Percentiles rank a stretch among this genome's conserved stretches.
Evolutionary conservation across 1,140 invertebrate species (phyloP).

Genomic region (Epicauta chinensis): DNA sequence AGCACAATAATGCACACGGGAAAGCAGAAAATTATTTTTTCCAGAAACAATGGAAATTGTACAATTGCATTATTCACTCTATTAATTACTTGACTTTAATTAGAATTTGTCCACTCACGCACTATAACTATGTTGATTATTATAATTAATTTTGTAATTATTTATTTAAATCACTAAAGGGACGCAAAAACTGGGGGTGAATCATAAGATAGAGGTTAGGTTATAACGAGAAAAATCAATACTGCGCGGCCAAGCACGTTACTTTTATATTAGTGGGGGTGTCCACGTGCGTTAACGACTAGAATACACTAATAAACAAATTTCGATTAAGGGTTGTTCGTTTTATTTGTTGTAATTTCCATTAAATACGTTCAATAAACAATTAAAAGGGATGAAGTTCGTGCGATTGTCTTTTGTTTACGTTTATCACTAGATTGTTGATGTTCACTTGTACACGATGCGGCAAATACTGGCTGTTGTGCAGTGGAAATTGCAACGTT

Average conservation of each 20-base stretch:
- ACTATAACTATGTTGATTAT: conserved; percentile 4
- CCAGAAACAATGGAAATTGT: neutral
- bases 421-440: neutral
- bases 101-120: neutral
- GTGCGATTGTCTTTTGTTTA: neutral
- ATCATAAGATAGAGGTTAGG: conserved; percentile 18
- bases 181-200: conserved; percentile 11
- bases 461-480: conserved; percentile 23
- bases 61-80: conserved; percentile 1
- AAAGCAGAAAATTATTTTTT: neutral
- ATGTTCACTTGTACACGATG: conserved; percentile 8
- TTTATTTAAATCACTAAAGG: too few species aligned
- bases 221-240: conserved; percentile 24
- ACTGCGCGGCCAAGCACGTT: conserved; percentile 8
- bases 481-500: conserved; percentile 25
- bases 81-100: conserved; percentile 7
- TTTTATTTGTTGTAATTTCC: neutral
- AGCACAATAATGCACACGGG: too few species aligned
- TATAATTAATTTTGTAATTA: conserved; percentile 2
- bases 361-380: too few species aligned
- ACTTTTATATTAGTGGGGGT: neutral
- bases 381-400: neutral
- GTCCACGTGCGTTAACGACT: conserved; percentile 6
- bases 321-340: neutral
- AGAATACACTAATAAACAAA: neutral